phyloP scores from a whole-genome alignment of 2,113 vertebrate genomes.

The Nesogale talazaci region DNA sequence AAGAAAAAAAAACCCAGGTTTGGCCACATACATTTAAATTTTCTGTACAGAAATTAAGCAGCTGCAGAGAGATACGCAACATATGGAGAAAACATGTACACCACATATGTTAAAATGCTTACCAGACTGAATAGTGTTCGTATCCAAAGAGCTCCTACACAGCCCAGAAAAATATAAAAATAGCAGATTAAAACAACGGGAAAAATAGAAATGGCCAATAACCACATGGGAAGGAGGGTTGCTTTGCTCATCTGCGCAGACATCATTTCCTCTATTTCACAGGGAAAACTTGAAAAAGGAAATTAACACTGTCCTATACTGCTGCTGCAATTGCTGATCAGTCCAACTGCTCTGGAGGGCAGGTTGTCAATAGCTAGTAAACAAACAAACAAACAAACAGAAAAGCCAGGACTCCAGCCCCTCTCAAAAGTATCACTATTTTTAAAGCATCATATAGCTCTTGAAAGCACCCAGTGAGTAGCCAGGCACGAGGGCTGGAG shows the following conservation, averaged over 20 bases:
- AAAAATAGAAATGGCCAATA: neutral
- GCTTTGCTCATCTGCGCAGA: neutral
- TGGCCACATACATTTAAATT: neutral
- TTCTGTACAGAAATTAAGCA: neutral
- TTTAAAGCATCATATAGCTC: neutral
- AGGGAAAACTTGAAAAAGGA: neutral
- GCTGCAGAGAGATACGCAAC: neutral
- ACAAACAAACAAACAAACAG: neutral
- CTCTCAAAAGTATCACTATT: neutral
- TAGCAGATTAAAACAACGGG: neutral
- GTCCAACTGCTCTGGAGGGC: neutral
- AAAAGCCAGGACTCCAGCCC: neutral
- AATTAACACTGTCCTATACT: neutral
- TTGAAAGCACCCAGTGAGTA: neutral
- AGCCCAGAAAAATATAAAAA: neutral
- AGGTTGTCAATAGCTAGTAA: neutral
- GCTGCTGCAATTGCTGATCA: neutral
- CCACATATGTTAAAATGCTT: neutral
- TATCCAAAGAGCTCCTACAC: neutral
- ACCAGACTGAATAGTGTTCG: neutral
- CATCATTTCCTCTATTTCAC: neutral
- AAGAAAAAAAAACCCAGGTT: neutral
- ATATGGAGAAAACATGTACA: neutral
- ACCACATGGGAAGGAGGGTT: neutral
- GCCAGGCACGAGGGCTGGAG: neutral